Conservation (phyloP, 2,797 vertebrate species). For the Toxotes lorentzi region DNA sequence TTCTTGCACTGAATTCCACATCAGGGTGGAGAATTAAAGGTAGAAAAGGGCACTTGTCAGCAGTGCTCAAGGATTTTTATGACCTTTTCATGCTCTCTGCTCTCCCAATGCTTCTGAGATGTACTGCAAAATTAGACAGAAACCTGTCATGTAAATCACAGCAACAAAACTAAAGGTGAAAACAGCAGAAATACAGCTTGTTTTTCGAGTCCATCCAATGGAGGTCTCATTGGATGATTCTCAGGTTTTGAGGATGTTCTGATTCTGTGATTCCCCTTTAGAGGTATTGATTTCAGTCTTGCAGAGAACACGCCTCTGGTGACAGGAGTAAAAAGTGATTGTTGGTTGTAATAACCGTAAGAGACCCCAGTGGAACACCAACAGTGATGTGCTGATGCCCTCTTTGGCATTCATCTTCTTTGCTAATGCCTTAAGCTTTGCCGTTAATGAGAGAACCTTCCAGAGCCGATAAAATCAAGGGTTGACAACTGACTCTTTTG, state of each 20-base stretch:
- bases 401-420: conserved; percentile 59
- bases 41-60: conserved; percentile 74
- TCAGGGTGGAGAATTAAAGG: conserved; percentile 62
- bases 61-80: conserved; percentile 62
- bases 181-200: conserved; percentile 25
- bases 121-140: conserved; percentile 72
- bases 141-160: conserved; percentile 75
- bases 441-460: conserved; percentile 62
- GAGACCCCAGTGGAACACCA: conserved; percentile 63
- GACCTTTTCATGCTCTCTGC: conserved; percentile 75
- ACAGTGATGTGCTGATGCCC: conserved; percentile 55
- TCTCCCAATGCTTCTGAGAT: conserved; percentile 38
- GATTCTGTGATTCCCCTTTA: conserved; percentile 78
- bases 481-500: conserved; percentile 60
- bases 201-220: conserved; percentile 42
- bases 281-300: conserved; percentile 80
- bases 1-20: conserved; percentile 54
- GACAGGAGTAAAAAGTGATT: conserved; percentile 71
- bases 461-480: conserved; percentile 51
- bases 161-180: conserved; percentile 69
- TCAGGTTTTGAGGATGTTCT: conserved; percentile 61
- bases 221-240: conserved; percentile 51
- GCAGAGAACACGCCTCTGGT: conserved; percentile 71
- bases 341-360: conserved; percentile 73
- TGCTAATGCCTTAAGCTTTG: conserved; percentile 59